phyloP scores from a whole-genome alignment of 2,888 invertebrate species.

The Oscheius sp. region DNA sequence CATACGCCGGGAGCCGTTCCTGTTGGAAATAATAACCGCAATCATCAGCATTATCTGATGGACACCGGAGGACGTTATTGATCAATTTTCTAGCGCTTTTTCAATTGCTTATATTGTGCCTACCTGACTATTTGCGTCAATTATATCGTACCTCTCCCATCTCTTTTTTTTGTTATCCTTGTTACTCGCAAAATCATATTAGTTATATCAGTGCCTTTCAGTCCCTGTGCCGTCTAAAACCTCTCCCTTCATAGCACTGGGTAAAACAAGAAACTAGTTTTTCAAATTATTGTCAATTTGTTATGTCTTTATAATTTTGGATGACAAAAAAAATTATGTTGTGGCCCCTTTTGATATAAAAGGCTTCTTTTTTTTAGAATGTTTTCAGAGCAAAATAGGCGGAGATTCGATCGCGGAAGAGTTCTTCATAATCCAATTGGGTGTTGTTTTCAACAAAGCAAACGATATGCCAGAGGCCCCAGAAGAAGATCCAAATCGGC shows the following conservation, averaged over 20 bases:
- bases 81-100: not conserved
- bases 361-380: too few relatives aligned
- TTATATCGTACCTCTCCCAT: not conserved
- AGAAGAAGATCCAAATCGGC: not conserved
- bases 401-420: not conserved
- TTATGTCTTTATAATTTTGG: too few relatives aligned
- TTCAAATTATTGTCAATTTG: too few relatives aligned
- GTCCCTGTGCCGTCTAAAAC: too few relatives aligned
- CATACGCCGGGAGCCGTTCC: constrained; percentile 16
- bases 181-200: not conserved
- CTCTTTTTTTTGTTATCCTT: not conserved
- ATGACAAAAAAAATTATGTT: too few relatives aligned
- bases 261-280: too few relatives aligned
- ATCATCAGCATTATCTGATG: constrained; percentile 14
- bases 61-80: constrained; percentile 14
- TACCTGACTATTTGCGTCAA: not conserved
- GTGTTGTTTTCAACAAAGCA: constrained; percentile 4
- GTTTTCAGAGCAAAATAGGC: not conserved
- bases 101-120: not conserved
- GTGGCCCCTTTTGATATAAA: too few relatives aligned
- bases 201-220: constrained; percentile 16
- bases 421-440: constrained; percentile 2
- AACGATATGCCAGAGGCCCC: constrained; percentile 21
- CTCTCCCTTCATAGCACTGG: too few relatives aligned
- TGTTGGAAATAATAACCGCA: constrained; percentile 14